A percentile compares a stretch with the other conserved stretches of the same genome.
Conservation (phyloP, 2,797 vertebrate species). For the Toxotes lorentzi region DNA sequence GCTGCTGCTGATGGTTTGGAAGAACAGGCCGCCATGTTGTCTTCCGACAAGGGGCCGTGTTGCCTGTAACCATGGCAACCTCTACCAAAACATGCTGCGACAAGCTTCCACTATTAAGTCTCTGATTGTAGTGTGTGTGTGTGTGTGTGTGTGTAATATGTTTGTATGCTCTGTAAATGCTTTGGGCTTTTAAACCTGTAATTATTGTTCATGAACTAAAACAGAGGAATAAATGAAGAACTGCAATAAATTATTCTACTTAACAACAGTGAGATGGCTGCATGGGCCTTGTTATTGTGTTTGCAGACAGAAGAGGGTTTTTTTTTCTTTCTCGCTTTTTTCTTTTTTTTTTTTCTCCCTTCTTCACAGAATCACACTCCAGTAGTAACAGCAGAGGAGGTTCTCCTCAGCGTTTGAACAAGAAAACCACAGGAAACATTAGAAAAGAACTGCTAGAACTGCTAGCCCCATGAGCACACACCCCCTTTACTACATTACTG, state of each 20-base stretch:
- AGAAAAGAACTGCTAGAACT: slow-evolving; percentile 33
- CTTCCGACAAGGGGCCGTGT: neutral
- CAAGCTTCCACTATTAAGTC: slow-evolving; percentile 50
- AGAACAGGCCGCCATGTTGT: neutral
- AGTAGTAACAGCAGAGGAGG: slow-evolving; percentile 17
- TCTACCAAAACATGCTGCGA: slow-evolving; percentile 25
- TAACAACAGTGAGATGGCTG: slow-evolving; percentile 42
- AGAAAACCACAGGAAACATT: slow-evolving; percentile 55
- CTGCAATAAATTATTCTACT: slow-evolving; percentile 91
- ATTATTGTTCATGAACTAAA: slow-evolving; percentile 79
- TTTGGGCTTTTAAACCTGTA: slow-evolving; percentile 83
- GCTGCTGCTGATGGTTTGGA: slow-evolving; percentile 2
- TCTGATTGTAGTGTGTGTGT: slow-evolving; percentile 68
- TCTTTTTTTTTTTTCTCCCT: neutral
- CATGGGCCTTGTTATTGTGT: slow-evolving; percentile 7
- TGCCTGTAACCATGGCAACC: neutral
- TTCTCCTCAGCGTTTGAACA: slow-evolving; percentile 41
- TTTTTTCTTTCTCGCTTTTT: neutral
- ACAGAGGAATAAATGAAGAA: slow-evolving; percentile 81
- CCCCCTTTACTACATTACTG: neutral
- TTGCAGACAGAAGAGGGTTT: neutral
- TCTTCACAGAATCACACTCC: slow-evolving; percentile 26
- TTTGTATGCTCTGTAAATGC: slow-evolving; percentile 85
- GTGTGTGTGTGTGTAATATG: slow-evolving; percentile 40
- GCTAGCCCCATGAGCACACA: neutral